These are phyloP conservation scores for Leptinotarsa peninsularis DNA, from an alignment of 2,888 invertebrate genomes.

Conservation along the genomic window DNA sequence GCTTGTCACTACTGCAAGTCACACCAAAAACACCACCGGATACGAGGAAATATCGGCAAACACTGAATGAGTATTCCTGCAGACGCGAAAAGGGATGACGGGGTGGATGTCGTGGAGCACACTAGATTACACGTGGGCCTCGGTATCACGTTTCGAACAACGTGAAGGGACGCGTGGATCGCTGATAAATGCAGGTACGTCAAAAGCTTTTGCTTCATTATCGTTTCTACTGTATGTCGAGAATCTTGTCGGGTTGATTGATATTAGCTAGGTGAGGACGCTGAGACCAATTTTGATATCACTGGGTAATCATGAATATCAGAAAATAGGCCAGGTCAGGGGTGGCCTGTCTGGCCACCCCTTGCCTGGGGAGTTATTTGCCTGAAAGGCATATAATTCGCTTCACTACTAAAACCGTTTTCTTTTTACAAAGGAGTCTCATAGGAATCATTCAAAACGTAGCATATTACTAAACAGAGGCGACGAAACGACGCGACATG, in stretches of 20 bases:
- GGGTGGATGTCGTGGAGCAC: conserved; percentile 66
- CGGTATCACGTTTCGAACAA: conserved; percentile 61
- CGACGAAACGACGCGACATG: too few species aligned
- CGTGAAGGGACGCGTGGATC: conserved; percentile 63
- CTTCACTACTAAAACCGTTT: too few species aligned
- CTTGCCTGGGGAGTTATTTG: too few species aligned
- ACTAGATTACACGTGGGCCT: conserved; percentile 65
- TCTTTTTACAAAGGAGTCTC: too few species aligned
- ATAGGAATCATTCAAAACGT: too few species aligned
- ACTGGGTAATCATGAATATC: not conserved
- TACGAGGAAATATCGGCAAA: conserved; percentile 64
- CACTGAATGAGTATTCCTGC: conserved; percentile 52
- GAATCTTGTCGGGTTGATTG: not conserved
- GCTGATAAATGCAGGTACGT: not conserved
- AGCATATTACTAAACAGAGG: too few species aligned
- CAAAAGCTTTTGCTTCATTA: not conserved
- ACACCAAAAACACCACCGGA: conserved; percentile 54
- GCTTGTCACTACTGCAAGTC: conserved; percentile 9
- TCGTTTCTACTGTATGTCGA: not conserved
- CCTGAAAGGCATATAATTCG: too few species aligned
- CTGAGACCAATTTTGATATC: not conserved
- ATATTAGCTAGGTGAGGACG: not conserved
- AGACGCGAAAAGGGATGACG: conserved; percentile 54
- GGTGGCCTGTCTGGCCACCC: too few species aligned
- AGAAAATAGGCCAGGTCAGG: too few species aligned